phyloP scores from a whole-genome alignment of 2,113 vertebrate species.

The Tenrec ecaudatus region DNA sequence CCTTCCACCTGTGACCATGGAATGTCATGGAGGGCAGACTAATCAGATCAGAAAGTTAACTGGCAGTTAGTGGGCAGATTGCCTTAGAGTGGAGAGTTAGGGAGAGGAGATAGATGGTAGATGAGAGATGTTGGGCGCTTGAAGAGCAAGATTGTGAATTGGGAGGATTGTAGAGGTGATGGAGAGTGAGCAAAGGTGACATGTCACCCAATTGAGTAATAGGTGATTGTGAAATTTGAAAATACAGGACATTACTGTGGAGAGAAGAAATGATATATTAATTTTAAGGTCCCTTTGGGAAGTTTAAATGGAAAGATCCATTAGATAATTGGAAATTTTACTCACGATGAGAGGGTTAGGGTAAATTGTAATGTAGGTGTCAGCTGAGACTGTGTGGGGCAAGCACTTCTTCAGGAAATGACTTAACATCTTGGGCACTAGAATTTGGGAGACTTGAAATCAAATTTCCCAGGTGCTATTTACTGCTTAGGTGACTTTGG shows the following conservation, averaged over 20 bases:
- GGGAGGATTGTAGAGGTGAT: constrained; percentile 19
- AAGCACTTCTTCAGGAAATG: background rate
- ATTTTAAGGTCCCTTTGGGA: background rate
- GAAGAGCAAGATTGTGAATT: background rate
- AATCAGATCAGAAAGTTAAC: background rate
- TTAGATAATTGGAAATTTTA: constrained; percentile 37
- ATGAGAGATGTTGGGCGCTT: background rate
- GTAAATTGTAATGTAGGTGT: background rate
- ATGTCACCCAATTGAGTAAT: constrained; percentile 10
- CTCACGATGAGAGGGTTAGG: background rate
- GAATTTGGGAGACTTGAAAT: background rate
- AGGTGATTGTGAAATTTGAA: constrained; percentile 21
- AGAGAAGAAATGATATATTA: constrained; percentile 31
- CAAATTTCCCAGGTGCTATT: background rate
- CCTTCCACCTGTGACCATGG: background rate
- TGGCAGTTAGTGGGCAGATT: background rate
- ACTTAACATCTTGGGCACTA: background rate
- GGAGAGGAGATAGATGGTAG: background rate
- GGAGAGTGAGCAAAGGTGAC: background rate
- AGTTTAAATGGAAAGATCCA: constrained; percentile 21
- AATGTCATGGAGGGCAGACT: background rate
- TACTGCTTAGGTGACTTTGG: constrained; percentile 2
- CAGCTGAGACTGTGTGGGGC: background rate
- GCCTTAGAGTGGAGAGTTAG: background rate
- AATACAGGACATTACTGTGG: background rate